Evolutionary conservation across 2,888 invertebrate genomes (phyloP), one percentile per base, ranked within the genome.

Genomic region (Zaprionus lineosus): DNA sequence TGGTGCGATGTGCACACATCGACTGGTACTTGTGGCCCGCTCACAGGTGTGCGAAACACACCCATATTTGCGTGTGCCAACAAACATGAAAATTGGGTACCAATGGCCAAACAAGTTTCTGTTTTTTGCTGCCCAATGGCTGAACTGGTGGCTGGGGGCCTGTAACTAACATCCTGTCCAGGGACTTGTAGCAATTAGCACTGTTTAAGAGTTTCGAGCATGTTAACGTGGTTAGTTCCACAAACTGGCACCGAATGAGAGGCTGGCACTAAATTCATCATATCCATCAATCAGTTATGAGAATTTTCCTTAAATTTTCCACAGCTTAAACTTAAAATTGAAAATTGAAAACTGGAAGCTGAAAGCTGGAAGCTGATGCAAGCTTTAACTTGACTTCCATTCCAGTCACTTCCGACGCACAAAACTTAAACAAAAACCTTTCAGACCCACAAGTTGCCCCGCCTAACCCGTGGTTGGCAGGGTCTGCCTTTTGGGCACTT

Each of bases 171-270:
- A 46, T 36, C 24, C 44, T 29, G 44, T 19, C 41, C 19, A 29
- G 15, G 29, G 29, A 40, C 18, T 24, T 9, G 36, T 41, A 31
- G 31, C 58, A 70, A 59, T 70, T 53, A 53, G 37, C 44, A 33
- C 18, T 50, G 18, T 48, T 55, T 53, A 46, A 14, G 24, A 40
- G 39, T 46, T 21, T 15, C 18, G 26, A 8, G 31, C 39, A n/a
- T 41, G 33, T 43, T 31, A 26, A 29, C 34, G 36, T 50, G 19
- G 44, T 19, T 21, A 3, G 9, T 11, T 18, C 6, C 8, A 19
- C 15, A 26, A 48, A 56, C 40, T 21, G 16, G 36, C 37, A 59
- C 24, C 57, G 3, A 41, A 57, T 48, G 37, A 28, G 57, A 52
- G n/a, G n/a, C n/a, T n/a, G n/a, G n/a, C n/a, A n/a, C n/a, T n/a